Evolutionary conservation across 2,797 vertebrate species (phyloP), one percentile per base, ranked within the genome.

Genomic region (Holocentrus rufus): DNA sequence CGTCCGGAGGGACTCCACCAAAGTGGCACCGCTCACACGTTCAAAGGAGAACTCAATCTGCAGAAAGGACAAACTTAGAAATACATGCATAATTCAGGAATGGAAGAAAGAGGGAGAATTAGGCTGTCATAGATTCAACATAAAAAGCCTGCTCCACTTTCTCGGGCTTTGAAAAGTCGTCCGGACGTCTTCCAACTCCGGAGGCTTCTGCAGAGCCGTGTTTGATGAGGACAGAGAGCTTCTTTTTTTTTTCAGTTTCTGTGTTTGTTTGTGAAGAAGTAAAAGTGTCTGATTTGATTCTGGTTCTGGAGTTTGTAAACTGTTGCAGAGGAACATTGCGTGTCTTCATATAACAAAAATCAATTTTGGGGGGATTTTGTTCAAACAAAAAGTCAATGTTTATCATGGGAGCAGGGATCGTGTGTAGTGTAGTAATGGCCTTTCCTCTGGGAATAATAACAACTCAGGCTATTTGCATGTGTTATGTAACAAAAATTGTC

Each of bases 81-180:
- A 74, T 62, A 0, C 2, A 50, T 87, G 72, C 65, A 90, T 89
- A 82, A 90, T 86, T 87, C 53, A 90, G 68, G 66, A 13, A 55
- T 3, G 50, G 77, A 75, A 57, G 39, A 42, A 11, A 36, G 39
- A 54, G 14, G 4, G 60, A 65, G 30, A 85, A 84, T 69, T 27
- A 70, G 83, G 77, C 57, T 61, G 70, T 49, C 52, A 81, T 72
- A 77, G 74, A 82, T 85, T 72, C 20, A 4, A 83, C 65, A 73
- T 72, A 22, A 58, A 65, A 78, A 74, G 46, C 36, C 63, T 74
- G 85, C 56, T 85, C 88, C 52, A 89, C 71, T 87, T 90, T 80
- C 68, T 61, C 6, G 0, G 49, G 82, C 86, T 86, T 75, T 81
- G 54, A 85, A 83, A 82, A 84, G 68, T 74, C 44, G 44, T 58